Evolutionary conservation across 2,113 vertebrate species (phyloP).

Genomic region (Gila orcuttii): DNA sequence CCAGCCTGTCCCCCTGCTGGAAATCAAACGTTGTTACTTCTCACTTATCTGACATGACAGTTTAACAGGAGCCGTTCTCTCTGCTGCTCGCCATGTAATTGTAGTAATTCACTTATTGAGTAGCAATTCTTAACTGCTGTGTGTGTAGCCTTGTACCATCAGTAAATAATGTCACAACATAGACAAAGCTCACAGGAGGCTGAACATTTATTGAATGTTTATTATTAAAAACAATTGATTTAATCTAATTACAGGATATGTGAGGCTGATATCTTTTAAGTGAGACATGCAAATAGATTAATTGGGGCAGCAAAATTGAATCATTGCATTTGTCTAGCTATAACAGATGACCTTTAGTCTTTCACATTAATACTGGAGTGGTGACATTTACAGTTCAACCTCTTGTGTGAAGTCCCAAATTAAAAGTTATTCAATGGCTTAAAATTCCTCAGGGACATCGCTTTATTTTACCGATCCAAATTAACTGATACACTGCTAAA

Average conservation of each 20-base stretch:
- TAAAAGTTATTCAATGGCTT: background rate
- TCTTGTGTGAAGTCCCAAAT: background rate
- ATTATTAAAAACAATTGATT: background rate
- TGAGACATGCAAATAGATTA: background rate
- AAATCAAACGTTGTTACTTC: conserved; percentile 18
- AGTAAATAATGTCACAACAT: conserved; percentile 4
- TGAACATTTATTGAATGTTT: background rate
- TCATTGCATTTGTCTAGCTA: background rate
- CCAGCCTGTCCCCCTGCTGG: conserved; percentile 1
- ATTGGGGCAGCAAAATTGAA: background rate
- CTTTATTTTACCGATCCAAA: background rate
- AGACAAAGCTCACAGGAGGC: background rate
- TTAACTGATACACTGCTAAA: background rate
- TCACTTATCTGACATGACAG: conserved; percentile 30
- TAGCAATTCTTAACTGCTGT: conserved; percentile 34
- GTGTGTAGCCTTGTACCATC: conserved; percentile 8
- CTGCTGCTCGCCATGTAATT: conserved; percentile 11
- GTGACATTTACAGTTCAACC: background rate
- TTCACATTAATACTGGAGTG: background rate
- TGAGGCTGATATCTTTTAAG: background rate
- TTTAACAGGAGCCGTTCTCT: conserved; percentile 10
- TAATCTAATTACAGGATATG: background rate
- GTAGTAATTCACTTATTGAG: conserved; percentile 18
- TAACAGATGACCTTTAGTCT: background rate
- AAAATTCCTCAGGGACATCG: background rate